Conservation (phyloP, 2,797 vertebrate species). For the Echeneis naucrates region DNA sequence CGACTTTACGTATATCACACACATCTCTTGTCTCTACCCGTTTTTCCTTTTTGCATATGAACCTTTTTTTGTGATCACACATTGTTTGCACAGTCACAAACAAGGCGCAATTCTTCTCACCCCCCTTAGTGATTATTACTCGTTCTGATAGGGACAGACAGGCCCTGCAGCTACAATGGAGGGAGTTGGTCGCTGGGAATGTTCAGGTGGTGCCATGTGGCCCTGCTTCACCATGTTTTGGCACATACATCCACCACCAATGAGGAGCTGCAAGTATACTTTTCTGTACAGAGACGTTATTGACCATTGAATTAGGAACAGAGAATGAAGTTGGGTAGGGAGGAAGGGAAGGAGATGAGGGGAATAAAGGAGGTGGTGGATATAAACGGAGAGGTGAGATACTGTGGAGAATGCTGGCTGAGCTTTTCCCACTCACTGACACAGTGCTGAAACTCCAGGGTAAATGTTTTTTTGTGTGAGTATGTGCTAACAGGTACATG, state of each 20-base stretch:
- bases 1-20: background rate
- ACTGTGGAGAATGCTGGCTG: conserved; percentile 40
- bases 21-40: background rate
- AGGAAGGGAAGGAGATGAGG: conserved; percentile 3
- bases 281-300: conserved; percentile 9
- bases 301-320: conserved; percentile 46
- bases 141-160: conserved; percentile 51
- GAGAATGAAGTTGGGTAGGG: conserved; percentile 25
- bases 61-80: conserved; percentile 23
- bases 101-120: conserved; percentile 20
- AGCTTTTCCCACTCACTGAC: conserved; percentile 45
- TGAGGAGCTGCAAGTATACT: conserved; percentile 21
- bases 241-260: background rate
- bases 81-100: conserved; percentile 29
- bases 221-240: conserved; percentile 22
- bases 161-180: conserved; percentile 28
- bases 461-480: conserved; percentile 20
- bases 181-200: conserved; percentile 44
- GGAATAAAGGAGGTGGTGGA: conserved; percentile 8
- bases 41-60: conserved; percentile 25
- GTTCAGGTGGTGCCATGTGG: conserved; percentile 59
- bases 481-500: conserved; percentile 48
- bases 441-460: conserved; percentile 48
- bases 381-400: conserved; percentile 58
- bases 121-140: conserved; percentile 50